A percentile compares a stretch with the other conserved stretches of the same genome.
Evolutionary conservation across 1,140 invertebrate genomes (phyloP).

Genomic region (Lucilia cuprina): DNA sequence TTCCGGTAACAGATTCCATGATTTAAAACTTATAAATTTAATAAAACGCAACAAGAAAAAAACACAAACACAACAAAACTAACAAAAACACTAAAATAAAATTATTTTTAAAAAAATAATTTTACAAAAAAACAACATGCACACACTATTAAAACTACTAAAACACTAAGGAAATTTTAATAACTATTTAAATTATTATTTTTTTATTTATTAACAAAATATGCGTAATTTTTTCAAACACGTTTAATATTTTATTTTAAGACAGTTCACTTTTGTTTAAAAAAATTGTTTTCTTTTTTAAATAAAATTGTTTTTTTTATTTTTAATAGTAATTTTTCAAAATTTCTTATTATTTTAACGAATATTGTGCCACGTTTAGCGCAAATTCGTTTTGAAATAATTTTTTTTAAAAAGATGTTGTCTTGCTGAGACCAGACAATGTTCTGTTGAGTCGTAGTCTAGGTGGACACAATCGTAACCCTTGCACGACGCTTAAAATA

Average conservation of each 20-base stretch:
- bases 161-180: background rate
- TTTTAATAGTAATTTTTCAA: no score
- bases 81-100: slow-evolving; percentile 14
- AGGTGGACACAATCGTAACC: slow-evolving; percentile 26
- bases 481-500: background rate
- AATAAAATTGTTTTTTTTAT: background rate
- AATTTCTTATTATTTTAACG: background rate
- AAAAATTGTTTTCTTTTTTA: background rate
- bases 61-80: slow-evolving; percentile 1
- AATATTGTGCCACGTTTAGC: background rate
- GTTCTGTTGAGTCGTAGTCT: slow-evolving; percentile 48
- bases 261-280: background rate
- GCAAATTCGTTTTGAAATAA: background rate
- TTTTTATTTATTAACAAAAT: no score
- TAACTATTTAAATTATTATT: no score
- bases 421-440: slow-evolving; percentile 59
- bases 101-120: background rate
- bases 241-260: background rate
- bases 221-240: background rate
- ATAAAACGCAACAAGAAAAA: slow-evolving; percentile 13
- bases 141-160: background rate
- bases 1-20: slow-evolving; percentile 34
- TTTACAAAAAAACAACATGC: background rate
- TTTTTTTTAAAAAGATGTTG: background rate
- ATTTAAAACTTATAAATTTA: background rate